Base-by-base conservation (phyloP, 2,888 invertebrate genomes). In the Tinea semifulvella region DNA sequence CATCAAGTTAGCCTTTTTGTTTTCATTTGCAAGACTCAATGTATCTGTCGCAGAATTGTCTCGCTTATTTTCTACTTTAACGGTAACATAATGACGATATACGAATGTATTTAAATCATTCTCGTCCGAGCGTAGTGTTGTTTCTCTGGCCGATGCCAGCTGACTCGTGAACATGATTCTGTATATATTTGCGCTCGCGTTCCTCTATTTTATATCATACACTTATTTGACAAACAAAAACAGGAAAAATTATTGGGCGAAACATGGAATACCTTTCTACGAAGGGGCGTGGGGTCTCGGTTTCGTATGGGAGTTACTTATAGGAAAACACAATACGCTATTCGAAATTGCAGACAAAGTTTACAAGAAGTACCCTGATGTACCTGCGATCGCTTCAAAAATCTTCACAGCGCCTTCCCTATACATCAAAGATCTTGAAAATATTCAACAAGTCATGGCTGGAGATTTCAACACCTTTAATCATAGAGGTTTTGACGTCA, bases 381-480 rank as follows among this genome's bases (percentile, higher is more conserved):
- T 2, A 16, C 14, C 26, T 6, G 42, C 16, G 8, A 16, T 42
- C 4, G 42, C 11, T 13, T 44, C 40, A 31, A 39, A 27, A 28
- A 16, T 40, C 31, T 42, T 42, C 17, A 7, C 6, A 11, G 44
- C 44, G 7, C 63, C 56, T 2, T 46, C 56, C 1, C 27, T 71
- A 1, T 58, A 57, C 31, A 52, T 69, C 1, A 60, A 50, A 28
- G 63, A 70, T 47, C 52, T 55, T 1, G 44, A 46, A 3, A 67
- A 69, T 22, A 51, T 68, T 1, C 58, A 61, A 4, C 57, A 60
- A 13, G 55, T 68, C 5, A 44, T 61, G 4, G 61, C 60, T 46
- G 45, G 46, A 7, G 60, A 70, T 42, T 67, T 67, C 45, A 54
- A 57, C 10, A 56, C 58, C 18, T 70, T 70, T 48, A 53, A 53